Percentiles rank a stretch among this genome's conserved stretches.
Evolutionary conservation across 1,140 invertebrate species (phyloP).

Genomic region (Caenorhabditis tropicalis): DNA sequence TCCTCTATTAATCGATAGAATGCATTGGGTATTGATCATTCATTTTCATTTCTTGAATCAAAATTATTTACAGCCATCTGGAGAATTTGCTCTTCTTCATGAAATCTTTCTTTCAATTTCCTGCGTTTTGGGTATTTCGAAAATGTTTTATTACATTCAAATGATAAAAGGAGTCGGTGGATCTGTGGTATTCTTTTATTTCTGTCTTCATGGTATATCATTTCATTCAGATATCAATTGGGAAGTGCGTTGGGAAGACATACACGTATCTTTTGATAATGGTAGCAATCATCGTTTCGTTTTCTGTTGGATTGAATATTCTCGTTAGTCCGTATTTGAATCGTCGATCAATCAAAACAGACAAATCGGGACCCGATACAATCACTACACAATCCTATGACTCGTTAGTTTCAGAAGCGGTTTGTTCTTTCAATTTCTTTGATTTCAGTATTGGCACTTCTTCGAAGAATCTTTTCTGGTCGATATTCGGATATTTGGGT

Average conservation of each 20-base stretch:
- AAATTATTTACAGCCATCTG: background rate
- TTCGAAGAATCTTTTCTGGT: conserved; percentile 57
- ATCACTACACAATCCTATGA: conserved; percentile 11
- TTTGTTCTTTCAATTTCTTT: conserved; percentile 44
- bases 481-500: conserved; percentile 62
- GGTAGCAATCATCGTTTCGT: conserved; percentile 57
- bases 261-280: conserved; percentile 61
- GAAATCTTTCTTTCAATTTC: conserved; percentile 56
- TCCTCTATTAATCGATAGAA: background rate
- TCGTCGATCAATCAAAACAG: background rate
- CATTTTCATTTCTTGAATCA: background rate
- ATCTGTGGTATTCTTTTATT: conserved; percentile 51
- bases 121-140: conserved; percentile 57
- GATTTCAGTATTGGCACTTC: conserved; percentile 29
- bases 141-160: conserved; percentile 60
- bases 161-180: conserved; percentile 59
- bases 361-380: background rate
- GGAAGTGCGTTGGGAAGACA: conserved; percentile 59
- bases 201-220: background rate
- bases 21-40: conserved; percentile 8
- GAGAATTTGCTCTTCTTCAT: conserved; percentile 54
- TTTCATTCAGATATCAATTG: conserved; percentile 62
- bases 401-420: background rate
- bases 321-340: conserved; percentile 54
- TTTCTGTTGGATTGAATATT: conserved; percentile 60